Base-by-base conservation (phyloP, 2,113 vertebrate species). In the Pelecanus crispus region DNA sequence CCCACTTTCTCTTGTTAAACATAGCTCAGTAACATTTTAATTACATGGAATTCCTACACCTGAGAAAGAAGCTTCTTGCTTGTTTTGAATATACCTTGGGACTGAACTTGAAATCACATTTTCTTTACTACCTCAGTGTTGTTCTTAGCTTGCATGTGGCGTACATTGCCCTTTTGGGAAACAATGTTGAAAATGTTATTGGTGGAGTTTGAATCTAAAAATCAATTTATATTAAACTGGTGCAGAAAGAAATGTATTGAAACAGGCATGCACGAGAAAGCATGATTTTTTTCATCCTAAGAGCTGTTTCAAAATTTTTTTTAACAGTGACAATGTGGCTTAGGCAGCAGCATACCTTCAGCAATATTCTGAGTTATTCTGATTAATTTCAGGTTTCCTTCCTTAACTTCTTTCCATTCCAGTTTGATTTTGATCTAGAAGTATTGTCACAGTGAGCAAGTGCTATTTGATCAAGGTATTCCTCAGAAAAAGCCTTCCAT, bases 401-500 rank as follows among this genome's bases (percentile, higher is more conserved):
- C 10, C 40, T 73, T 61, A n/a, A 86, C 9, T 80, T 92, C 13
- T 50, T 95, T 61, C 9, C 4, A 24, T 73, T 80, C 13, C 7
- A 44, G 14, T 50, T 83, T 70, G 13, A 36, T 77, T 78, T 80
- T 88, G 49, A 2, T 75, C 31, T 81, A 32, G 34, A 83, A 77
- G 11, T 62, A 19, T 45, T 81, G 13, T 42, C 29, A 45, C 36
- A 75, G 21, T 65, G 58, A 49, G 12, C 9, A 44, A 75, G 26
- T 52, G 13, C 16, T 70, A 26, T 56, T 63, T 78, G 58, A 40
- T 22, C 36, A 68, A 73, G 21, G 40, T 62, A 55, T 14, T 66
- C 8, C 13, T 38, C 0, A 9, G 36, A 32, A 90, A 74, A 63
- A 85, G 4, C 11, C 4, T 71, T 82, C 17, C 0, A 0, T 24